Evolutionary conservation across 2,888 invertebrate genomes (phyloP).

Genomic region (Ophioninae sp.): DNA sequence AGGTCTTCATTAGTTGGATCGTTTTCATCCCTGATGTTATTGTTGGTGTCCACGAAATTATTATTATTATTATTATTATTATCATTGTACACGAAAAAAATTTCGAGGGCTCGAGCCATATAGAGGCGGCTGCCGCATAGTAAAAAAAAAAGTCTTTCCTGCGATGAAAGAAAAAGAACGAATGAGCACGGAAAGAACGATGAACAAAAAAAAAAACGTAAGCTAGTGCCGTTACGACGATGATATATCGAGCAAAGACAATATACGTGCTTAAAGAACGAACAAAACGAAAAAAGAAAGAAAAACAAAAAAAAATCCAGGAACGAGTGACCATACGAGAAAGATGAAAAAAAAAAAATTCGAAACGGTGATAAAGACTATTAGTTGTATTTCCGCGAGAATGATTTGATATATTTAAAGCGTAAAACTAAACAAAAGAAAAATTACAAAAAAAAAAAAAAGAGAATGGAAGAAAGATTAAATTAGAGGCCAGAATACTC

Average conservation of each 20-base stretch:
- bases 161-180: slow-evolving; percentile 48
- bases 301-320: neutral
- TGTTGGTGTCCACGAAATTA: too few relatives aligned
- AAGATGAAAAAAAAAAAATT: slow-evolving; percentile 22
- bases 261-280: slow-evolving; percentile 56
- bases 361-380: slow-evolving; percentile 47
- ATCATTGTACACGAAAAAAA: slow-evolving; percentile 34
- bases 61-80: neutral
- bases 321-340: slow-evolving; percentile 43
- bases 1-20: too few relatives aligned
- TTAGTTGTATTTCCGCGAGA: slow-evolving; percentile 53
- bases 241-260: slow-evolving; percentile 49
- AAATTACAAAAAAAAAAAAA: slow-evolving; percentile 31
- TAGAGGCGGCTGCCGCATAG: slow-evolving; percentile 60
- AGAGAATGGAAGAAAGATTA: slow-evolving; percentile 19
- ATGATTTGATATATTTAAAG: slow-evolving; percentile 39
- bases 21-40: too few relatives aligned
- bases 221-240: slow-evolving; percentile 40
- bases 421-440: slow-evolving; percentile 6
- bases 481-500: slow-evolving; percentile 59
- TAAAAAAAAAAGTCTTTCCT: slow-evolving; percentile 14
- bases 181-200: slow-evolving; percentile 49
- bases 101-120: slow-evolving; percentile 60
- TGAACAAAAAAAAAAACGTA: slow-evolving; percentile 25
- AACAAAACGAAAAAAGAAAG: too few relatives aligned